Percentiles rank a stretch among this genome's conserved stretches.
These are phyloP conservation scores for Caenorhabditis virilis DNA, from an alignment of 2,888 invertebrate species.

Conservation along the genomic window DNA sequence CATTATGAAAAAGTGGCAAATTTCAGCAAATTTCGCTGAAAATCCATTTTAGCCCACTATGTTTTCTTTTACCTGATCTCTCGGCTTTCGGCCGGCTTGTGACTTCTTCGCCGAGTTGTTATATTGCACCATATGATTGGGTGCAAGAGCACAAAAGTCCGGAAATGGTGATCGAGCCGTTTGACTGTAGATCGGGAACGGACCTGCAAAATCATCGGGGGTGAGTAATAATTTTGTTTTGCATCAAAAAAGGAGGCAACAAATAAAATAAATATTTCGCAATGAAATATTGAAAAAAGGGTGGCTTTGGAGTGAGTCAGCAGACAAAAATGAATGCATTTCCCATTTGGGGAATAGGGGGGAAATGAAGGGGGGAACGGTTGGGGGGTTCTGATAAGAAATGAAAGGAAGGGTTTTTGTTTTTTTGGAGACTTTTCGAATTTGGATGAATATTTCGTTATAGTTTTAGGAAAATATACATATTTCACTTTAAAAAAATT, in stretches of 20 bases:
- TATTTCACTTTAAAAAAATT: no score
- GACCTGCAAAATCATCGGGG: neutral
- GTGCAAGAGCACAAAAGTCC: slow-evolving; percentile 16
- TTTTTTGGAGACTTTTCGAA: no score
- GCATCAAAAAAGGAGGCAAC: neutral
- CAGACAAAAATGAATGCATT: no score
- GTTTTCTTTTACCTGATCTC: slow-evolving; percentile 16
- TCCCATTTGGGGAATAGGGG: no score
- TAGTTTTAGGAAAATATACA: no score
- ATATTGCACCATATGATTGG: slow-evolving; percentile 36
- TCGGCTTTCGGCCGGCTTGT: slow-evolving; percentile 33
- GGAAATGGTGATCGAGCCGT: slow-evolving; percentile 8
- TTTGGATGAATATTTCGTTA: no score
- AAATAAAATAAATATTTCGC: neutral
- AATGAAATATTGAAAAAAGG: neutral
- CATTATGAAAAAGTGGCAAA: no score
- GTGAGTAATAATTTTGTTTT: neutral
- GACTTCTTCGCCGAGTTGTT: slow-evolving; percentile 17
- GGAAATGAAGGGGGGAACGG: no score
- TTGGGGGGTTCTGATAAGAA: no score
- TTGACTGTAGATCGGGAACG: neutral
- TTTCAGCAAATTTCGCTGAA: no score
- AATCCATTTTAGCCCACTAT: neutral
- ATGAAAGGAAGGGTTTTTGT: no score
- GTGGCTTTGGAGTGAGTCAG: no score